A percentile compares a stretch with the other conserved stretches of the same genome.
These are phyloP conservation scores for Cololabis saira DNA, from an alignment of 2,113 vertebrate species.

Conservation along the genomic window DNA sequence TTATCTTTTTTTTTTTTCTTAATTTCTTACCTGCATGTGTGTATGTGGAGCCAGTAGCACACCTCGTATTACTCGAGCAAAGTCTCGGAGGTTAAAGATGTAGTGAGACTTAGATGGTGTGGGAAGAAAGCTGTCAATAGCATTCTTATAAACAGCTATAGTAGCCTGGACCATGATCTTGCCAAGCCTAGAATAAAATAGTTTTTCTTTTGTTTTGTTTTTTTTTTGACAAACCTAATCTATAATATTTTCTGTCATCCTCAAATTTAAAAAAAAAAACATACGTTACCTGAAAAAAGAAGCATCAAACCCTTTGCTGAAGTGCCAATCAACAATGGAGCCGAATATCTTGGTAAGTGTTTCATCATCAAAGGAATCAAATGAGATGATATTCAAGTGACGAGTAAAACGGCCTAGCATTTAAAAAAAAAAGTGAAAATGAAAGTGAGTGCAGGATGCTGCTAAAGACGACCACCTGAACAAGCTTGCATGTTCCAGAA, in stretches of 20 bases:
- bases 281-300: slow-evolving; percentile 83
- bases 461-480: too few species aligned
- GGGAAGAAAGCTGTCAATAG: slow-evolving; percentile 89
- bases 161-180: slow-evolving; percentile 91
- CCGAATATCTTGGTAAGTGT: slow-evolving; percentile 89
- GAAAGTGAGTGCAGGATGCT: too few species aligned
- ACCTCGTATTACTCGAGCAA: slow-evolving; percentile 90
- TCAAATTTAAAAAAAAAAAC: background rate
- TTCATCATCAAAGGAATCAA: slow-evolving; percentile 89
- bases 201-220: too few species aligned
- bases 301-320: slow-evolving; percentile 87
- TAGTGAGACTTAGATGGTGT: slow-evolving; percentile 96
- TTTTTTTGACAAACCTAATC: too few species aligned
- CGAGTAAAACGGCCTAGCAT: slow-evolving; percentile 89
- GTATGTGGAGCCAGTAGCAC: slow-evolving; percentile 89
- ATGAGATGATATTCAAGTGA: slow-evolving; percentile 89
- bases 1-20: too few species aligned
- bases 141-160: slow-evolving; percentile 86
- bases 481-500: too few species aligned
- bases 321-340: slow-evolving; percentile 92
- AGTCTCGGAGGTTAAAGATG: slow-evolving; percentile 93
- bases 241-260: background rate
- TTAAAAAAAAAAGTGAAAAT: background rate
- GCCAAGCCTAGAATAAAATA: slow-evolving; percentile 85
- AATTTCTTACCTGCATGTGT: slow-evolving; percentile 85